Percentiles rank a stretch among this genome's conserved stretches.
Conservation (phyloP, 1,140 invertebrate genomes). For the Drosophila azteca region DNA sequence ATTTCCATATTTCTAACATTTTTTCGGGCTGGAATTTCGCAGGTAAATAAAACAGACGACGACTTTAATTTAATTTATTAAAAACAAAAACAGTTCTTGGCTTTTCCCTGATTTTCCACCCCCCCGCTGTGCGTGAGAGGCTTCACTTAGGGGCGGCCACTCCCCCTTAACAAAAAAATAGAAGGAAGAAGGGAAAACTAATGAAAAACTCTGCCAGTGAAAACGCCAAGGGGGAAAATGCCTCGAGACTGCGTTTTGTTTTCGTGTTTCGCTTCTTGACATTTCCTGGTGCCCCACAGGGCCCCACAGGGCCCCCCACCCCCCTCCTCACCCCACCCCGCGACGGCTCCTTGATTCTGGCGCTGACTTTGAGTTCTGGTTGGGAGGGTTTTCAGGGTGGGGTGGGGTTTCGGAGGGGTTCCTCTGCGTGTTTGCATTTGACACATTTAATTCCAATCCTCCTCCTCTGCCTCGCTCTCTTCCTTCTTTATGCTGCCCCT, state of each 20-base stretch:
- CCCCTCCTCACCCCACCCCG: slow-evolving; percentile 1
- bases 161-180: slow-evolving; percentile 17
- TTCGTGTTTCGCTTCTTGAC: slow-evolving; percentile 78
- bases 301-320: too few species aligned
- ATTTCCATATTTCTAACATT: slow-evolving; percentile 63
- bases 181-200: slow-evolving; percentile 11
- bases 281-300: slow-evolving; percentile 62
- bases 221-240: slow-evolving; percentile 55
- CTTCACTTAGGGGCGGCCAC: slow-evolving; percentile 37
- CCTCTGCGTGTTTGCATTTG: slow-evolving; percentile 77
- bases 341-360: slow-evolving; percentile 32
- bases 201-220: slow-evolving; percentile 56
- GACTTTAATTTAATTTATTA: slow-evolving; percentile 81
- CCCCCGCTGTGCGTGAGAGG: slow-evolving; percentile 60
- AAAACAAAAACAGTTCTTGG: slow-evolving; percentile 41
- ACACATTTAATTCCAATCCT: slow-evolving; percentile 71
- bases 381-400: background rate
- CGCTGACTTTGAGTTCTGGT: slow-evolving; percentile 18
- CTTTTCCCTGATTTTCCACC: slow-evolving; percentile 41
- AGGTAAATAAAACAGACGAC: slow-evolving; percentile 57
- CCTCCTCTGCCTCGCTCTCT: background rate
- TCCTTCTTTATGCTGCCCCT: slow-evolving; percentile 21
- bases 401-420: slow-evolving; percentile 16
- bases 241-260: slow-evolving; percentile 72
- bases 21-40: slow-evolving; percentile 44